A percentile compares a stretch with the other conserved stretches of the same genome.
Conservation (phyloP, 2,113 vertebrate genomes). For the Lucifuga dentata region DNA sequence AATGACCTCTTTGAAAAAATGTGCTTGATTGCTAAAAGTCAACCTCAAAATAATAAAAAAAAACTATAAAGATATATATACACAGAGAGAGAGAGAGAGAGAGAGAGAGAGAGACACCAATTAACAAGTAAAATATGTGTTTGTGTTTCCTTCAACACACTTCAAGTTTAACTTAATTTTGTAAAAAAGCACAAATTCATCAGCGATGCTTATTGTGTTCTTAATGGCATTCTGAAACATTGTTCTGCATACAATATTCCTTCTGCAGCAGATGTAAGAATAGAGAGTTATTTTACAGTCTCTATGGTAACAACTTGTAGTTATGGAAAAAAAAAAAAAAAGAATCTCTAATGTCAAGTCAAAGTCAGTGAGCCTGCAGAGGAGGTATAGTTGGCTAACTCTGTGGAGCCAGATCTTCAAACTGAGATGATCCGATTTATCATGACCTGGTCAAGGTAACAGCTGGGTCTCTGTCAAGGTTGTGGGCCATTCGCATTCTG, state of each 20-base stretch:
- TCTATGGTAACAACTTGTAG: constrained; percentile 65
- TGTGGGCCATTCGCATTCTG: background rate
- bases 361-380: constrained; percentile 59
- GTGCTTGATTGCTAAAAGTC: background rate
- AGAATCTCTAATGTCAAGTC: constrained; percentile 61
- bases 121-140: background rate
- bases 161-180: background rate
- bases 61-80: background rate
- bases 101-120: too few relatives aligned
- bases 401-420: constrained; percentile 20
- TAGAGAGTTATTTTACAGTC: constrained; percentile 53
- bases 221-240: constrained; percentile 7
- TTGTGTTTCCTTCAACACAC: background rate
- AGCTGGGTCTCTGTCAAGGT: constrained; percentile 24
- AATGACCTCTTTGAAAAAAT: background rate
- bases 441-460: constrained; percentile 23
- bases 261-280: constrained; percentile 42
- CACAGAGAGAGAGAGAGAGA: too few relatives aligned
- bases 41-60: background rate
- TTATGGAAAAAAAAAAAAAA: constrained; percentile 33
- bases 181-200: background rate
- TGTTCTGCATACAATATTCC: constrained; percentile 16
- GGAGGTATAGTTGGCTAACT: constrained; percentile 35
- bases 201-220: background rate
- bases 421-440: constrained; percentile 41